Conservation (phyloP, 2,113 vertebrate species). For the Mustelus asterias region DNA sequence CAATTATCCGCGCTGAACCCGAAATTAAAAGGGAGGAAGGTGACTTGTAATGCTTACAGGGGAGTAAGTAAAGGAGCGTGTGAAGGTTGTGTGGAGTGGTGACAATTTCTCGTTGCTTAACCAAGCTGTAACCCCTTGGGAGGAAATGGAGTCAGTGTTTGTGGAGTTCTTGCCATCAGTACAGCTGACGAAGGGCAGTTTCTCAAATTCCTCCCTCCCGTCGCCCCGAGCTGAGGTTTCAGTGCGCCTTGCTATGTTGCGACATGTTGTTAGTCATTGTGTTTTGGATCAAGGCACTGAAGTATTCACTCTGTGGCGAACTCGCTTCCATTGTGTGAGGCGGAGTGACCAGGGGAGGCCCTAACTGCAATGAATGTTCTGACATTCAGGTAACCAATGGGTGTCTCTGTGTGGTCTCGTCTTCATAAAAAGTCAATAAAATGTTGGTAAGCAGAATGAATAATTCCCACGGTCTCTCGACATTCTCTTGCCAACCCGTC, state of each 20-base stretch:
- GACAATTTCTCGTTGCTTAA: background rate
- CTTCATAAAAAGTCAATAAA: background rate
- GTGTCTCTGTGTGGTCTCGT: background rate
- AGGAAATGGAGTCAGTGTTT: background rate
- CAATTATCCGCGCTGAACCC: background rate
- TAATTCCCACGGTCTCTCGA: background rate
- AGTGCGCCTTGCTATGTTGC: background rate
- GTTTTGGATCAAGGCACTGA: background rate
- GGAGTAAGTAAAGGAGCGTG: too few relatives aligned
- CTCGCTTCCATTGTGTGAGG: background rate
- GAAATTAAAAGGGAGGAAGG: slow-evolving; percentile 15
- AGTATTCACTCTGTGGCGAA: background rate
- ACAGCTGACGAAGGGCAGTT: background rate
- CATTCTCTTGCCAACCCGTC: background rate
- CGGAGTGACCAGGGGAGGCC: background rate
- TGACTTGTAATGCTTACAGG: background rate
- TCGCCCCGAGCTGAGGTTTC: background rate
- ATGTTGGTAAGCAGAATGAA: background rate
- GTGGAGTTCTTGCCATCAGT: background rate
- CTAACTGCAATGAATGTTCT: background rate
- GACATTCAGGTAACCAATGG: too few relatives aligned
- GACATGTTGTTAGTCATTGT: background rate
- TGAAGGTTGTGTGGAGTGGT: background rate
- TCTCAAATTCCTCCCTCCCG: slow-evolving; percentile 3
- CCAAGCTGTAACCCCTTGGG: background rate